Base-by-base conservation (phyloP, 2,888 invertebrate genomes). In the Digitonthophagus gazella region DNA sequence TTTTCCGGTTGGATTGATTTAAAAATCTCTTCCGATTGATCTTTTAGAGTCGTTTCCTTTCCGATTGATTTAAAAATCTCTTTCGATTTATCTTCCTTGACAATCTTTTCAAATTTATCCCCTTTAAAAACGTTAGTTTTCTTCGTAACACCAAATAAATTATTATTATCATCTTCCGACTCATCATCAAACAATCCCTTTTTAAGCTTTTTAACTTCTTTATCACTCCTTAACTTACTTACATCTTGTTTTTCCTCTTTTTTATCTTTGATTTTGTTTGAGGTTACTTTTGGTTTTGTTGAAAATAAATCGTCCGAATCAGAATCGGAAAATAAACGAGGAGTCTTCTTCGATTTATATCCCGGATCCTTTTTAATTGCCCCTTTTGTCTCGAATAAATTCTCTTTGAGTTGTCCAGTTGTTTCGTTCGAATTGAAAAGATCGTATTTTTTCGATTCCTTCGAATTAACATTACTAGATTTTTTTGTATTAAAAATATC, bases 401-500 rank as follows among this genome's bases (percentile, higher is more conserved):
- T 57, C 22, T 66, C 22, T 58, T 58, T 15, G 66, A 4, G 15
- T 55, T 15, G 18, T 64, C 22, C 16, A 57, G 58, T 18, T 20
- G 22, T 57, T 44, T 44, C 28, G 6, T 2, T 44, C 6, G 28
- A 44, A 5, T 44, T 44, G 11, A 44, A 44, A 8, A n/a, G 11
- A n/a, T 18, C 58, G 18, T 16, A 15, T 65, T 3, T 3, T 0
- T 55, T 8, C 2, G 57, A 6, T 57, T 44, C 68, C 57, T 76
- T 78, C 6, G 75, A 67, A 19, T 74, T 73, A 63, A 74, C 74
- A 65, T 74, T 75, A 1, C 77, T 18, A 58, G 16, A 16, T 15
- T 58, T 61, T 20, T 61, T 61, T 5, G 61, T 61, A n/a, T 11
- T 73, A 74, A 83, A 83, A 56, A 83, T 74, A 75, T 83, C 81